Evolutionary conservation across 1,140 invertebrate species (phyloP).

Genomic region (Agrypnia vestita): DNA sequence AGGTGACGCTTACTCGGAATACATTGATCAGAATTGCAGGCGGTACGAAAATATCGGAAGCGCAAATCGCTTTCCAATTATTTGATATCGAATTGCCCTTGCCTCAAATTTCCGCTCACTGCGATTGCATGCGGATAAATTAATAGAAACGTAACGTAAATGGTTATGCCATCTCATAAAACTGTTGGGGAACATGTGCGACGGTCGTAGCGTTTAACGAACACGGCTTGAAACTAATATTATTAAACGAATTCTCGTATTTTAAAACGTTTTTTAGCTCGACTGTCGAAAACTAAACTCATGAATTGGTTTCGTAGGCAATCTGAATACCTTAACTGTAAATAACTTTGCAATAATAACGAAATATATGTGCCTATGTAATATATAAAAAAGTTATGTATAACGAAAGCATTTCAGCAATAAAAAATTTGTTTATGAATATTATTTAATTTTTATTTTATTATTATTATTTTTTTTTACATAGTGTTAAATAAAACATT

Average conservation of each 20-base stretch:
- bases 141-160: conserved; percentile 51
- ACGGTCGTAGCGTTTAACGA: neutral
- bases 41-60: neutral
- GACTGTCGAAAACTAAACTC: no score
- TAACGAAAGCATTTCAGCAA: no score
- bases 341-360: neutral
- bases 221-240: neutral
- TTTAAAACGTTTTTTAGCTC: neutral
- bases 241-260: neutral
- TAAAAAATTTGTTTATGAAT: no score
- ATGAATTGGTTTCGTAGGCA: no score
- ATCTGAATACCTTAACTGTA: no score
- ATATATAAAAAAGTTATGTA: no score
- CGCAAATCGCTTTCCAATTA: conserved; percentile 3
- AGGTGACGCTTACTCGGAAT: no score
- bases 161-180: conserved; percentile 59
- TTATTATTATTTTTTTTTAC: no score
- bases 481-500: no score
- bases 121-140: conserved; percentile 48
- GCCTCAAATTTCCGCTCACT: conserved; percentile 29
- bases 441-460: no score
- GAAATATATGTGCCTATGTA: neutral
- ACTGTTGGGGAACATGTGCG: conserved; percentile 48
- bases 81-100: conserved; percentile 17
- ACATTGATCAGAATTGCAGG: no score